phyloP scores from a whole-genome alignment of 2,113 vertebrate species.

The Platichthys stellatus region DNA sequence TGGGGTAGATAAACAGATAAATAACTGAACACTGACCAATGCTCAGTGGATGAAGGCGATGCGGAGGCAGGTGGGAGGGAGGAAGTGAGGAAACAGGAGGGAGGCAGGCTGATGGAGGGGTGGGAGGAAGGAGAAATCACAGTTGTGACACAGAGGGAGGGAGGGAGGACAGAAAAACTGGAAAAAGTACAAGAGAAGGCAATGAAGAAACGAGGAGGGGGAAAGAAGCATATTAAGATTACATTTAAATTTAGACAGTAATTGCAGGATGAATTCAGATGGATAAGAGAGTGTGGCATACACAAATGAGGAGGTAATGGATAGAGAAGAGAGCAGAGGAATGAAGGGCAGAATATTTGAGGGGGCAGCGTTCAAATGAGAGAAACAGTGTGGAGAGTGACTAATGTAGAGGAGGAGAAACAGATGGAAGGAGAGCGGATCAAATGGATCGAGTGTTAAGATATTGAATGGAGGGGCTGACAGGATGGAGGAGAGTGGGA shows the following conservation, averaged over 20 bases:
- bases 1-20: constrained; percentile 48
- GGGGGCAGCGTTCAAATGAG: constrained; percentile 34
- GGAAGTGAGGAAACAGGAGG: neutral
- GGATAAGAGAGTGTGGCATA: constrained; percentile 25
- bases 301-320: constrained; percentile 37
- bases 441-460: neutral
- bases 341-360: constrained; percentile 21
- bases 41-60: constrained; percentile 10
- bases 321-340: constrained; percentile 11
- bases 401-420: constrained; percentile 13
- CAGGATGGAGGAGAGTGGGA: neutral
- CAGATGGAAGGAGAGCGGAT: constrained; percentile 21
- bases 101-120: constrained; percentile 6
- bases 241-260: constrained; percentile 36
- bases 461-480: constrained; percentile 6
- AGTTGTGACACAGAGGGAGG: constrained; percentile 8
- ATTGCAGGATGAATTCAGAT: constrained; percentile 33
- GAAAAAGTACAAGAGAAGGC: neutral
- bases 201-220: neutral
- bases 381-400: constrained; percentile 25
- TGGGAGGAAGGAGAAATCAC: constrained; percentile 39
- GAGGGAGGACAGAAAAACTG: constrained; percentile 13
- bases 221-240: constrained; percentile 33
- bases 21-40: constrained; percentile 48
- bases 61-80: constrained; percentile 14